Base-by-base conservation (phyloP, 2,797 vertebrate genomes). In the Acropternis orthonyx region DNA sequence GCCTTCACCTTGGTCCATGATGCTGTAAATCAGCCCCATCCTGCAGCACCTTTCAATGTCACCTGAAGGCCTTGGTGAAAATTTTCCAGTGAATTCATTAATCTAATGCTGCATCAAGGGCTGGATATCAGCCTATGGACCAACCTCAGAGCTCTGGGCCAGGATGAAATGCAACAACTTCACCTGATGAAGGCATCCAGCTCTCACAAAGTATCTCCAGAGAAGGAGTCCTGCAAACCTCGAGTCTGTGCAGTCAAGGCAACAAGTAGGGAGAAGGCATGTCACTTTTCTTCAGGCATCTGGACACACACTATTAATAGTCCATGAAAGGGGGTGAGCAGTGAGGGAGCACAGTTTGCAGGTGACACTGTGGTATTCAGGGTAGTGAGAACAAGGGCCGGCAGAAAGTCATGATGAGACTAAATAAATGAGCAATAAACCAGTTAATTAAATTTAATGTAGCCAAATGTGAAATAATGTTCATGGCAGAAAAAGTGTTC, bases 361-460 rank as follows among this genome's bases (percentile, higher is more conserved):
- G 39, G 66, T 73, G 79, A 66, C 39, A 81, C n/a, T 8, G 5
- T 39, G 66, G 32, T 41, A 52, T 37, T 69, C 51, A 71, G 32
- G 28, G 36, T 26, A 83, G 19, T n/a, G 37, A 92, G 80, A 92
- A n/a, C 36, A 73, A 52, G 43, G 76, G 23, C 12, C 36, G 90
- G 32, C 34, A 4, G 58, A 75, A 93, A 89, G 51, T 63, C 55
- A 34, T 3, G 67, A 86, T 37, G 52, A 92, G 55, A 59, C 67
- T 87, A 92, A 93, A 27, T 63, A 88, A 94, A 94, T 58, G 90
- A 92, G 71, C 55, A 86, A 92, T 92, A 94, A 96, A 93, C 18
- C 21, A 94, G 67, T 21, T 92, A 92, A 95, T 95, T 92, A 92
- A 94, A 94, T 86, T 85, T 95, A 95, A 93, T 79, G 63, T 67